A percentile compares a stretch with the other conserved stretches of the same genome.
These are phyloP conservation scores for Herpetotheres cachinnans DNA, from an alignment of 2,113 vertebrate genomes.

Conservation along the genomic window DNA sequence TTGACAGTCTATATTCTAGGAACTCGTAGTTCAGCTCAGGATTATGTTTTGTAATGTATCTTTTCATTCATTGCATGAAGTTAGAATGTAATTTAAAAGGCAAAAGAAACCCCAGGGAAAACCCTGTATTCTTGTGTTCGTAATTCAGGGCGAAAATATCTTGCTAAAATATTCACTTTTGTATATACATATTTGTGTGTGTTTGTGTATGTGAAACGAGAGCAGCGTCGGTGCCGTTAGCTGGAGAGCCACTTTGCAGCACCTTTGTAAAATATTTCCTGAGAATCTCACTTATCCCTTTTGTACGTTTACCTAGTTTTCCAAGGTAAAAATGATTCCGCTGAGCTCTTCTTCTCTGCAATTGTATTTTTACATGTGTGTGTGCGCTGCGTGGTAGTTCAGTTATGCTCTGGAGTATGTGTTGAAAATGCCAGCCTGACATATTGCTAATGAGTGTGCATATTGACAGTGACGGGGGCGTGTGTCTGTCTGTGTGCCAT, in stretches of 20 bases:
- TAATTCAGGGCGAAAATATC: background rate
- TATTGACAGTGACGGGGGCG: constrained; percentile 69
- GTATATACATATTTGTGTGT: background rate
- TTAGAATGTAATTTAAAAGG: background rate
- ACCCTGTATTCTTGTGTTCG: accelerated
- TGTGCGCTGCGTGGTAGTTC: constrained; percentile 51
- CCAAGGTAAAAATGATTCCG: background rate
- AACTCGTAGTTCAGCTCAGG: background rate
- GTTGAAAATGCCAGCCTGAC: constrained; percentile 69
- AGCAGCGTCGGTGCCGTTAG: background rate
- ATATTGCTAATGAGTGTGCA: constrained; percentile 73
- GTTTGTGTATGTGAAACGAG: background rate
- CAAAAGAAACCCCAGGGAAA: background rate
- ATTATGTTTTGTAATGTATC: background rate
- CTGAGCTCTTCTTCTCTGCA: background rate
- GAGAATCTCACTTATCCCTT: background rate
- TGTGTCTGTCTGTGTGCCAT: constrained; percentile 40
- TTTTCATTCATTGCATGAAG: background rate
- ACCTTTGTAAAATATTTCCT: background rate
- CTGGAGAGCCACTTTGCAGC: background rate
- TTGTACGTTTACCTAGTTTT: background rate
- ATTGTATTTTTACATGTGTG: background rate
- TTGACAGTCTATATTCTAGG: background rate
- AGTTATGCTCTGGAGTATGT: constrained; percentile 63
- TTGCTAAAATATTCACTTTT: background rate